Evolutionary conservation across 1,140 invertebrate genomes (phyloP).

Genomic region (Drosophila subpulchrella): DNA sequence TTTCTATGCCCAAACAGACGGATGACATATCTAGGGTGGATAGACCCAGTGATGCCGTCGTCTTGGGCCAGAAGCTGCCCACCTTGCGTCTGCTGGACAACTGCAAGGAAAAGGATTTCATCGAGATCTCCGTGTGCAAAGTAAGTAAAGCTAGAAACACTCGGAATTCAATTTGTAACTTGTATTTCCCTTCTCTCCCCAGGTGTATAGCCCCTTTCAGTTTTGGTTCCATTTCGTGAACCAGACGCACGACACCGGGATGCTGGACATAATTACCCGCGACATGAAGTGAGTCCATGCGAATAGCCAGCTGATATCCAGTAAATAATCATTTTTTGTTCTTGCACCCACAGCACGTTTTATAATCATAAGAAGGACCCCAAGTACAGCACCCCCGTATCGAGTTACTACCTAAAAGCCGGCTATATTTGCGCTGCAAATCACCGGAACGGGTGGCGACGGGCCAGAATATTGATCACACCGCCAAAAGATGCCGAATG

Average conservation of each 20-base stretch:
- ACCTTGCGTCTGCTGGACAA: neutral
- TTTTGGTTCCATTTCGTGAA: constrained; percentile 50
- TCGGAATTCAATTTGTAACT: no score
- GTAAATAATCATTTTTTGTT: neutral
- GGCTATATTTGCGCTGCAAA: constrained; percentile 33
- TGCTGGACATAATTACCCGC: neutral
- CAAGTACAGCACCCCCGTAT: neutral
- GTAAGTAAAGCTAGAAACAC: neutral
- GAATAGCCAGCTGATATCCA: no score
- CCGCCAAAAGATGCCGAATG: neutral
- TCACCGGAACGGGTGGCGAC: constrained; percentile 13
- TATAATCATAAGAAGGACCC: neutral
- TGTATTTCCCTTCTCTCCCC: neutral
- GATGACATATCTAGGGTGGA: constrained; percentile 39
- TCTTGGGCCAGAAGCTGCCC: constrained; percentile 1
- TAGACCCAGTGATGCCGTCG: constrained; percentile 26
- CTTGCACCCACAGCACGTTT: neutral
- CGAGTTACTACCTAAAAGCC: constrained; percentile 10
- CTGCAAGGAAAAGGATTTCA: neutral
- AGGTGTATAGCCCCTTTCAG: constrained; percentile 54
- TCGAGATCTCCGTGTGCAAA: neutral
- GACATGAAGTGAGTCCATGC: constrained; percentile 16
- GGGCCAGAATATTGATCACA: constrained; percentile 21
- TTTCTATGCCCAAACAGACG: constrained; percentile 13
- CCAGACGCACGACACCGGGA: fast-evolving